Evolutionary conservation across 2,113 vertebrate species (phyloP).

Genomic region (Prunella himalayana): DNA sequence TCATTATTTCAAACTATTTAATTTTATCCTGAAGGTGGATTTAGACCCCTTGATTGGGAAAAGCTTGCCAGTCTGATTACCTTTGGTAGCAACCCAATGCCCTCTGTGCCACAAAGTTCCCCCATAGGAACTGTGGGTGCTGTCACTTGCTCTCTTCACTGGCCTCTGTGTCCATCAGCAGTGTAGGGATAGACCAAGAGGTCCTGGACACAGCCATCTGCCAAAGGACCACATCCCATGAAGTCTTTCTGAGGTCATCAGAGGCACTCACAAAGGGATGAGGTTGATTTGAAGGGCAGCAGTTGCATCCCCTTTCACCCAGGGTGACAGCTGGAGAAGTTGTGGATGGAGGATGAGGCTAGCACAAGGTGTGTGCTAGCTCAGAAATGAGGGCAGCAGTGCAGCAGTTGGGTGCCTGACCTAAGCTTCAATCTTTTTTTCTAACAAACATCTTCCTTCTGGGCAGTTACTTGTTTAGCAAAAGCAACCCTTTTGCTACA

Average conservation of each 20-base stretch:
- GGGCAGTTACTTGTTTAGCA: not conserved
- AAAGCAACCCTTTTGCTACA: not conserved
- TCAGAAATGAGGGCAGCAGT: not conserved
- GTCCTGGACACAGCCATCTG: not conserved
- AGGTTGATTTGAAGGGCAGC: not conserved
- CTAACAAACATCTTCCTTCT: not conserved
- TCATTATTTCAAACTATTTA: not conserved
- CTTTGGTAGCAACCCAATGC: not conserved
- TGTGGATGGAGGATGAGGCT: not conserved
- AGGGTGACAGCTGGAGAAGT: not conserved
- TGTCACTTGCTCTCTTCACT: not conserved
- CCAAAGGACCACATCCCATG: accelerated
- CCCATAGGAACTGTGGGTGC: accelerated
- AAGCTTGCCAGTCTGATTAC: not conserved
- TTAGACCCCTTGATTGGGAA: not conserved
- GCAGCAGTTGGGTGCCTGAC: accelerated
- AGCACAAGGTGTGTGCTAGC: not conserved
- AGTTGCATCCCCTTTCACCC: not conserved
- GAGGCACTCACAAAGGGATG: not conserved
- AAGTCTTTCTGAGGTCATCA: not conserved
- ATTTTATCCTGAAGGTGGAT: not conserved
- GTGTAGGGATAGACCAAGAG: accelerated
- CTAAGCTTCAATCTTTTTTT: not conserved
- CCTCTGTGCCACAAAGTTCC: not conserved
- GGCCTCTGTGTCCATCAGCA: accelerated